Base-by-base conservation (phyloP, 2,888 invertebrate genomes). In the Drosophila subquinaria region DNA sequence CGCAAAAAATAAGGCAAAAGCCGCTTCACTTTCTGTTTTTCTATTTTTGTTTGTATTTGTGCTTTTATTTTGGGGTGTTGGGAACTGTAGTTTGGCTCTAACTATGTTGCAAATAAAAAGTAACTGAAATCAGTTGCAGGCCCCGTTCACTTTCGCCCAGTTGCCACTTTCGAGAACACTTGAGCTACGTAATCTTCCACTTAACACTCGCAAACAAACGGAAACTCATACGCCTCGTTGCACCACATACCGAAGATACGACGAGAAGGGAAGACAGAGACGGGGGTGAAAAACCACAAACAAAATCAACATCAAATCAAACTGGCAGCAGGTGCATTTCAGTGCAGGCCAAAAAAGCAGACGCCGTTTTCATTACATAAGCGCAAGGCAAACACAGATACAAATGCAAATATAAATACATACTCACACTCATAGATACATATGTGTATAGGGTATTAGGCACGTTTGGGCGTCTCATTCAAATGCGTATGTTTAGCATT, bases 221-320 rank as follows among this genome's bases (percentile, higher is more conserved):
- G 87, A 89, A 90, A 81, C 62, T 70, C 90, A 79, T 82, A 90
- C 85, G 90, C 81, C 90, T 90, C 77, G 90, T 70, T 89, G 89
- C 81, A 87, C 82, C 65, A 17, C 47, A 57, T 27, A 48, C 45
- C 60, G 17, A n/a, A 45, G 48, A 10, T 6, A 35, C 11, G 9
- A 51, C 20, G 20, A 11, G 13, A 15, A 15, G 15, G 30, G 30
- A 2, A 9, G 30, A 30, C 1, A 5, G 33, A 9, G 48, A 4
- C 4, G 5, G 50, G 20, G 13, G 20, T 1, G 6, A 8, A 13
- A 57, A 59, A 48, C 43, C 45, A 27, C 36, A 59, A 27, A 38
- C 59, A 38, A 60, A 60, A 59, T 48, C 23, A 47, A 57, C 20
- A 50, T 35, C 23, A 17, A 33, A 45, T 27, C 23, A 43, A 42